These are phyloP conservation scores for Tragulus kanchil DNA, from an alignment of 2,113 vertebrate genomes.

Conservation along the genomic window DNA sequence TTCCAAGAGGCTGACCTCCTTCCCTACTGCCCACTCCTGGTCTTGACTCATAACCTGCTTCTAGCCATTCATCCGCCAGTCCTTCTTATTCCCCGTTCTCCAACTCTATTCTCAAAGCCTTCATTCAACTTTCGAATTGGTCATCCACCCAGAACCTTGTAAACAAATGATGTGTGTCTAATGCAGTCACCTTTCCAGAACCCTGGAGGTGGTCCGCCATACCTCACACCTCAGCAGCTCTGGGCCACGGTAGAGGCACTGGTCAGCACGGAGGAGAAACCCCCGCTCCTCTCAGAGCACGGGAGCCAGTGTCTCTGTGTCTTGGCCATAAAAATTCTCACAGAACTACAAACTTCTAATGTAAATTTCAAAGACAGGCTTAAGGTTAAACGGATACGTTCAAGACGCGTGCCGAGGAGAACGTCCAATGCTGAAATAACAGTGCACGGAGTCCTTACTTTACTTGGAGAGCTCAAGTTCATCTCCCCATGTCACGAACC, in stretches of 20 bases:
- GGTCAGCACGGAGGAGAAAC: constrained; percentile 65
- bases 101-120: neutral
- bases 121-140: neutral
- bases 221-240: neutral
- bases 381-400: constrained; percentile 72
- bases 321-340: constrained; percentile 80
- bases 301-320: constrained; percentile 78
- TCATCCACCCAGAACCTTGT: neutral
- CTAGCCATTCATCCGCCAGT: too few relatives aligned
- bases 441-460: constrained; percentile 70
- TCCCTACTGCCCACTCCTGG: neutral
- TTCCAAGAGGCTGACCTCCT: fast-evolving
- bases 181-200: constrained; percentile 13
- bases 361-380: constrained; percentile 82
- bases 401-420: constrained; percentile 67
- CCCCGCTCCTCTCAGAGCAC: constrained; percentile 70
- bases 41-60: too few relatives aligned
- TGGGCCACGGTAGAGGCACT: constrained; percentile 55
- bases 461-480: constrained; percentile 68
- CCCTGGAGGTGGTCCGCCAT: constrained; percentile 53
- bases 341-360: constrained; percentile 83
- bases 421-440: constrained; percentile 66
- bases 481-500: constrained; percentile 76
- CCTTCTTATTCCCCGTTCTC: neutral
- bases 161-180: neutral